phyloP scores from a whole-genome alignment of 2,113 vertebrate species.

The Melanotaenia duboulayi region DNA sequence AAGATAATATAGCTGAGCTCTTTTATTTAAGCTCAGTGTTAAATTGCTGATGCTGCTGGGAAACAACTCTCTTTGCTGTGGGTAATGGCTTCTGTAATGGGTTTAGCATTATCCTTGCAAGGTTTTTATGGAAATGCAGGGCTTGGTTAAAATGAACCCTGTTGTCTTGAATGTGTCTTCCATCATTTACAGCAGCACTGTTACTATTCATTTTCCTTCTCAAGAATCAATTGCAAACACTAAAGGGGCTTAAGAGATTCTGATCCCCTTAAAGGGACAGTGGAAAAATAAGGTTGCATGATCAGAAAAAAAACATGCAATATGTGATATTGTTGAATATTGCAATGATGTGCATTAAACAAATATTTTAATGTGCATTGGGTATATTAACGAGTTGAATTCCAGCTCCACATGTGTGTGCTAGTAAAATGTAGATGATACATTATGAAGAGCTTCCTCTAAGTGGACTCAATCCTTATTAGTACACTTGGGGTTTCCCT shows the following conservation, averaged over 20 bases:
- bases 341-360: too few relatives aligned
- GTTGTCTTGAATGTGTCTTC: slow-evolving; percentile 37
- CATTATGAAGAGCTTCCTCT: too few relatives aligned
- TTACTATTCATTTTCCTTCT: slow-evolving; percentile 31
- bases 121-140: slow-evolving; percentile 47
- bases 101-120: slow-evolving; percentile 46
- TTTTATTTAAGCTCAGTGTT: slow-evolving; percentile 18
- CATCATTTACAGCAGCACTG: slow-evolving; percentile 26
- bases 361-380: too few relatives aligned
- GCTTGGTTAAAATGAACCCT: slow-evolving; percentile 29
- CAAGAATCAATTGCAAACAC: background rate
- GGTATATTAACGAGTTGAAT: too few relatives aligned
- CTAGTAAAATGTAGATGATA: too few relatives aligned
- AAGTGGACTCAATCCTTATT: too few relatives aligned
- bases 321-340: too few relatives aligned
- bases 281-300: too few relatives aligned
- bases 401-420: too few relatives aligned
- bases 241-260: background rate
- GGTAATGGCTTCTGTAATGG: slow-evolving; percentile 56
- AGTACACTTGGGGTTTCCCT: too few relatives aligned
- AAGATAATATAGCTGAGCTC: slow-evolving; percentile 25
- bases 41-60: slow-evolving; percentile 35
- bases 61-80: slow-evolving; percentile 7
- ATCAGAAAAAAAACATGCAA: too few relatives aligned
- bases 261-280: slow-evolving; percentile 6